Conservation (phyloP, 2,113 vertebrate species). For the Ceratotherium simum region DNA sequence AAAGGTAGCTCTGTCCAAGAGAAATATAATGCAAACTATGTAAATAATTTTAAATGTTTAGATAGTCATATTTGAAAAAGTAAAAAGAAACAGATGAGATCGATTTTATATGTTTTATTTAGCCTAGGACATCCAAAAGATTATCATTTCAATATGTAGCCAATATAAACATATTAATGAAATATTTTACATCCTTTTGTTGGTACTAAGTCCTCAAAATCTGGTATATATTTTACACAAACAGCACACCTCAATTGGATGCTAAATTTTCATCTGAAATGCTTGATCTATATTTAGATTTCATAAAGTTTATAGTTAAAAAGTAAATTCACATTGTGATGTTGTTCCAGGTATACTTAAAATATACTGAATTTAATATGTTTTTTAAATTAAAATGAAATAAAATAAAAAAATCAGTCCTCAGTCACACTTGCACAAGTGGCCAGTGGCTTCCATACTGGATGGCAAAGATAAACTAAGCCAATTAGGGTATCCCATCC, state of each 20-base stretch:
- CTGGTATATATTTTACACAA: not conserved
- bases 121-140: not conserved
- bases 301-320: not conserved
- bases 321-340: not conserved
- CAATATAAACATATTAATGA: not conserved
- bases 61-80: not conserved
- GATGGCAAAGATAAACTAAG: not conserved
- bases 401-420: not conserved
- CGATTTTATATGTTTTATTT: not conserved
- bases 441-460: not conserved
- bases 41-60: not conserved
- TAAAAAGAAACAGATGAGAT: not conserved
- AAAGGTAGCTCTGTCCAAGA: not conserved
- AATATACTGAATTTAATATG: not conserved
- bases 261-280: not conserved
- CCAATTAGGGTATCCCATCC: not conserved
- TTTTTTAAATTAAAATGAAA: slow-evolving; percentile 25
- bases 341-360: not conserved
- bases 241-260: not conserved
- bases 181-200: not conserved
- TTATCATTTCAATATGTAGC: not conserved
- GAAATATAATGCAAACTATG: not conserved
- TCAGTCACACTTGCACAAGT: not conserved
- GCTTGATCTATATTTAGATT: not conserved
- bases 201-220: not conserved